These are phyloP conservation scores for Chamaea fasciata DNA, from an alignment of 2,113 vertebrate genomes.

Conservation along the genomic window DNA sequence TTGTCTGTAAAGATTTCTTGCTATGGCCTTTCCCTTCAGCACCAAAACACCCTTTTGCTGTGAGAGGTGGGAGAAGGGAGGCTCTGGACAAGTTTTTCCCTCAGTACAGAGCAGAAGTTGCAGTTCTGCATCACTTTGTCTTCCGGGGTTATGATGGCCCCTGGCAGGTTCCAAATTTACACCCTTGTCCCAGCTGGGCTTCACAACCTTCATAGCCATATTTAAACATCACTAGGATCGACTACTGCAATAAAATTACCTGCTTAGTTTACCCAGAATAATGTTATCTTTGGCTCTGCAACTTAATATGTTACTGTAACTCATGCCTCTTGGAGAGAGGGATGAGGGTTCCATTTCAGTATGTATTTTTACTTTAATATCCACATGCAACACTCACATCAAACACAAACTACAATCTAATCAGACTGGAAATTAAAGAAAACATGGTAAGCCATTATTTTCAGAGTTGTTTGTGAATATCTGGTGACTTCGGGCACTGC, in stretches of 20 bases:
- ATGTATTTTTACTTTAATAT: background rate
- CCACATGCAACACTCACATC: background rate
- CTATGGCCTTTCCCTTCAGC: no score
- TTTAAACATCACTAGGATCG: background rate
- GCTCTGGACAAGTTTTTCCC: background rate
- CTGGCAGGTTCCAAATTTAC: background rate
- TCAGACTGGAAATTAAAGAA: slow-evolving; percentile 11
- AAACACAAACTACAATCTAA: background rate
- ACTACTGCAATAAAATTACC: background rate
- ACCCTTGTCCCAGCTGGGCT: background rate
- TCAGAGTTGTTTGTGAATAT: background rate
- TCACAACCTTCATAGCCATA: background rate
- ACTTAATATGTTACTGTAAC: background rate
- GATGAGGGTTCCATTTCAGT: background rate
- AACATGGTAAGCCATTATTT: background rate
- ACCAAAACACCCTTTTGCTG: background rate
- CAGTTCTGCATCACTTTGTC: background rate
- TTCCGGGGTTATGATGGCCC: rapidly evolving
- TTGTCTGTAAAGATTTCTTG: background rate
- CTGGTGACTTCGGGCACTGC: background rate
- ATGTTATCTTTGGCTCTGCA: background rate
- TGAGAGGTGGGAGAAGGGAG: background rate
- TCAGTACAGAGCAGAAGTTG: background rate
- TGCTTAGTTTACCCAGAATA: background rate
- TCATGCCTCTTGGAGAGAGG: background rate